Evolutionary conservation across 2,888 invertebrate genomes (phyloP), one percentile per base, ranked within the genome.

Genomic region (Chaetoderma sp.): DNA sequence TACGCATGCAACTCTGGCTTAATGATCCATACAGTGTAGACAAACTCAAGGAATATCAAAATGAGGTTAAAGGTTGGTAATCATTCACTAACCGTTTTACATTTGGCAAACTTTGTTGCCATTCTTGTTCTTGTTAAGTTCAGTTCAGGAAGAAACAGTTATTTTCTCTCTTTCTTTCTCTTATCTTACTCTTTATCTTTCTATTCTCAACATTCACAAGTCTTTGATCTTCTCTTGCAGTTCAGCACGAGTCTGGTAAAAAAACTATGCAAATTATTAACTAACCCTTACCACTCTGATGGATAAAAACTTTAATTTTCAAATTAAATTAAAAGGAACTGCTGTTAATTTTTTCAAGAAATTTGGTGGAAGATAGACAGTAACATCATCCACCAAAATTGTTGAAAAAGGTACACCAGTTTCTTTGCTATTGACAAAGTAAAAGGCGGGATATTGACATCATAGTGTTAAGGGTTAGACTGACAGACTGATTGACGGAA

Each of bases 21-120:
- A 94, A 94, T 78, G 98, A 98, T 84, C 93, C 96, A 10, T 94
- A 95, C 86, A 98, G 97, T 86, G 92, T 98, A 61, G 97, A 98
- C 83, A 91, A 95, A 60, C 89, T 98, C 57, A 96, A 96, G 66
- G 76, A 80, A 70, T 85, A 80, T 76, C 85, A 85, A 75, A 83
- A 78, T 72, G 83, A 86, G 70, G 77, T 82, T 62, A 86, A 84
- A 83, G 84, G 86, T 85, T 77, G 74, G 78, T 65, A n/a, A n/a
- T n/a, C n/a, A n/a, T n/a, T n/a, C n/a, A n/a, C 13, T 16, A 21
- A n/a, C 39, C n/a, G 13, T 39, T 10, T 16, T 13, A 13, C 21
- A 18, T 13, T 23, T 27, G 54, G n/a, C 8, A 27, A 27, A 8
- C n/a, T 6, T n/a, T 10, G 3, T 42, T 30, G 16, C 30, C 16